These are phyloP conservation scores for Horisme vitalbata DNA, from an alignment of 2,888 invertebrate genomes.

Conservation along the genomic window DNA sequence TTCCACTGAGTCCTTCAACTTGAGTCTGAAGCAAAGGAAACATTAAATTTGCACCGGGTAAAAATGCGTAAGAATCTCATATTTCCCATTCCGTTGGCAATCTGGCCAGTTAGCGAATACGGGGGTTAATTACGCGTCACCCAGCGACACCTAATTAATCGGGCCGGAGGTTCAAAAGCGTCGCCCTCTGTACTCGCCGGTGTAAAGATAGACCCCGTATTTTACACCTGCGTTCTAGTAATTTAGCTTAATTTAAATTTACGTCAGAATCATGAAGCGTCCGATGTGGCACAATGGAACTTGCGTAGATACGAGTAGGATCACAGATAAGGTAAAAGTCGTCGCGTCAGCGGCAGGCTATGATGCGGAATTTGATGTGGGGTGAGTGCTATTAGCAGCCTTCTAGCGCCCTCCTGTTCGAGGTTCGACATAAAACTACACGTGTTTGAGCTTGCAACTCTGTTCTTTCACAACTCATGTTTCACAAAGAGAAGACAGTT, in stretches of 20 bases:
- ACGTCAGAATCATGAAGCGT: constrained; percentile 39
- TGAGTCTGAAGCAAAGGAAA: constrained; percentile 87
- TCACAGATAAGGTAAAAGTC: constrained; percentile 33
- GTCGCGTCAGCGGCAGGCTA: constrained; percentile 26
- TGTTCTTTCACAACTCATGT: constrained; percentile 1
- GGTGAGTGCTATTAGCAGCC: constrained; percentile 26
- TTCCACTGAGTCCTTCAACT: constrained; percentile 93
- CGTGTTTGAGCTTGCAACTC: constrained; percentile 27
- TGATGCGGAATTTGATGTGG: constrained; percentile 32
- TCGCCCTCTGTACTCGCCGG: constrained; percentile 33
- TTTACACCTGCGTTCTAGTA: constrained; percentile 54
- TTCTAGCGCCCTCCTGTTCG: constrained; percentile 8
- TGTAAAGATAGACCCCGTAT: constrained; percentile 50
- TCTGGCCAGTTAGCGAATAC: constrained; percentile 42
- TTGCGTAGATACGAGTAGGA: constrained; percentile 18
- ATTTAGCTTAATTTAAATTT: constrained; percentile 54
- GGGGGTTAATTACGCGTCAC: constrained; percentile 54
- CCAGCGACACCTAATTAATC: constrained; percentile 58
- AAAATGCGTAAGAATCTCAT: constrained; percentile 26
- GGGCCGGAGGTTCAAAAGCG: constrained; percentile 36
- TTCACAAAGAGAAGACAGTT: too few species aligned
- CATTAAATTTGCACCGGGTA: constrained; percentile 35
- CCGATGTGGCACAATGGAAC: constrained; percentile 30
- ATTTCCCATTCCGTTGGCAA: constrained; percentile 32
- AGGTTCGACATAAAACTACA: constrained; percentile 33